A percentile compares a stretch with the other conserved stretches of the same genome.
phyloP scores from a whole-genome alignment of 2,797 vertebrate species.

The Caiman crocodilus region DNA sequence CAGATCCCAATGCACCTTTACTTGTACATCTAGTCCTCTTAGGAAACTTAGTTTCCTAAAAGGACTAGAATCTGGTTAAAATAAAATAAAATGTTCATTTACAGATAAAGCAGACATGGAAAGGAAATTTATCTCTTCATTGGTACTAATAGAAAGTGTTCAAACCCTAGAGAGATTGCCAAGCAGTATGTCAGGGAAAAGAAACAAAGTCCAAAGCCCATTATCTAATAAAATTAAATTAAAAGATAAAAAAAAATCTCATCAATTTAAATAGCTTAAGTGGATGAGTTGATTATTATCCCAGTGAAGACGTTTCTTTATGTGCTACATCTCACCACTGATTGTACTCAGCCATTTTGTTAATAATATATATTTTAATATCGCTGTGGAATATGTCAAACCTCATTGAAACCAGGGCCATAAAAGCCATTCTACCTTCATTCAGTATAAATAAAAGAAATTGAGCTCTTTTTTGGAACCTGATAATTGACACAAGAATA shows the following conservation, averaged over 20 bases:
- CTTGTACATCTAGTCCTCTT: no score
- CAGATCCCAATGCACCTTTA: no score
- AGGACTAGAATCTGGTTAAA: not conserved
- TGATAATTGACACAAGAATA: not conserved
- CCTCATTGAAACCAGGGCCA: not conserved
- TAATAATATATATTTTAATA: not conserved
- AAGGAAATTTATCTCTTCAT: not conserved
- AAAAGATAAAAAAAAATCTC: not conserved
- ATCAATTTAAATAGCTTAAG: not conserved
- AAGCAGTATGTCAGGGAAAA: not conserved
- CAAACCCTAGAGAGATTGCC: not conserved
- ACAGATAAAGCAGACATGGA: not conserved
- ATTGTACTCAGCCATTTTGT: not conserved
- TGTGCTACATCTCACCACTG: not conserved
- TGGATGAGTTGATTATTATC: not conserved
- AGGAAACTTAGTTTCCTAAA: no score
- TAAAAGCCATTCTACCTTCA: not conserved
- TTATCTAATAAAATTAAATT: conserved; percentile 10
- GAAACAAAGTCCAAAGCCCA: not conserved
- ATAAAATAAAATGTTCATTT: not conserved
- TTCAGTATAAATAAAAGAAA: not conserved
- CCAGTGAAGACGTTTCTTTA: not conserved
- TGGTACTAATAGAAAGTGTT: not conserved
- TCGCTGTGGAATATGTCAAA: not conserved
- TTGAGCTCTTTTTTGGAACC: not conserved